These are phyloP conservation scores for Cryptotermes secundus DNA, from an alignment of 1,140 invertebrate genomes.

Conservation along the genomic window DNA sequence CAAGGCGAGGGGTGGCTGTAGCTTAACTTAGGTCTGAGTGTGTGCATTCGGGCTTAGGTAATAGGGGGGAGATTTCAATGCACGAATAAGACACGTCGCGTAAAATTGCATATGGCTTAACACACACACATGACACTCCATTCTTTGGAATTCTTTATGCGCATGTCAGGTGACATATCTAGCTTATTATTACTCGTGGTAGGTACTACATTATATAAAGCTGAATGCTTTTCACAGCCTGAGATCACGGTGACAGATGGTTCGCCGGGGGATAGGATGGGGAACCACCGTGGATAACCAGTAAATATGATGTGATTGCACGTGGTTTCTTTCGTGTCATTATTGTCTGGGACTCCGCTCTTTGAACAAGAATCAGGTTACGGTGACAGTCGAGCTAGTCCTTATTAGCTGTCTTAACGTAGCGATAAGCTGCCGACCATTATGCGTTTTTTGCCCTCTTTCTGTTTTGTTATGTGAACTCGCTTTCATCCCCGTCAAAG, in stretches of 20 bases:
- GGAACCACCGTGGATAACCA: background rate
- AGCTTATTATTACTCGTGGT: slow-evolving; percentile 27
- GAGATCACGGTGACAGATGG: background rate
- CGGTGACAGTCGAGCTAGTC: slow-evolving; percentile 18
- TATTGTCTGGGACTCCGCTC: background rate
- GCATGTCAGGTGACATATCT: slow-evolving; percentile 30
- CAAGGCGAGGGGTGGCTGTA: no score
- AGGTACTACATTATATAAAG: no score
- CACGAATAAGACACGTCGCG: slow-evolving; percentile 26
- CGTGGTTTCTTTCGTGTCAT: slow-evolving; percentile 10
- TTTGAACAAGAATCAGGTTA: background rate
- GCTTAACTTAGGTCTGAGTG: background rate
- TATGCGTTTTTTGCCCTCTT: background rate
- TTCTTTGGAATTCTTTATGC: background rate
- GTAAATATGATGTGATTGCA: slow-evolving; percentile 29
- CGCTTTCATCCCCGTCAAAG: background rate
- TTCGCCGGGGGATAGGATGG: background rate
- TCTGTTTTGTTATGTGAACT: background rate
- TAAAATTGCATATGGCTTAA: slow-evolving; percentile 23
- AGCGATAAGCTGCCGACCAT: no score
- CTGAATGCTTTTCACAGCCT: background rate
- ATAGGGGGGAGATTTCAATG: slow-evolving; percentile 30
- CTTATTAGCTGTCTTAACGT: slow-evolving; percentile 28
- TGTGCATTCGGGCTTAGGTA: background rate
- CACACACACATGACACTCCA: slow-evolving; percentile 7